phyloP scores from a whole-genome alignment of 2,888 invertebrate genomes.

The Andrena dorsata region DNA sequence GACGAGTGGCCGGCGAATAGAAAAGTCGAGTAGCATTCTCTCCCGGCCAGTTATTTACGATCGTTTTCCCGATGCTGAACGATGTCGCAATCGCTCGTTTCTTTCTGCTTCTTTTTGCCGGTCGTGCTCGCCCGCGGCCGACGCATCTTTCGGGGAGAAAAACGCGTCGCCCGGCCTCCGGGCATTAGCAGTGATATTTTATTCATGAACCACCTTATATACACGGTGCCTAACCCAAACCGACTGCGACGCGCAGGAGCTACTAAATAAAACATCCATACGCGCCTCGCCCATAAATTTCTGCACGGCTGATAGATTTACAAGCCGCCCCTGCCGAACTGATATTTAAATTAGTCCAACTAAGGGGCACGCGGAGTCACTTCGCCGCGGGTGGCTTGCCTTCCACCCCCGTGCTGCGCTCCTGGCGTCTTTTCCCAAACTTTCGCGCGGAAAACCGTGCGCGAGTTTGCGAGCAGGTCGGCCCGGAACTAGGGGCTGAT shows the following conservation, averaged over 20 bases:
- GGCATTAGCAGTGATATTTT: slow-evolving; percentile 84
- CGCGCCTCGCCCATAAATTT: slow-evolving; percentile 83
- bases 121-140: slow-evolving; percentile 66
- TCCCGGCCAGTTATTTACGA: slow-evolving; percentile 77
- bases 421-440: neutral
- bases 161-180: slow-evolving; percentile 82
- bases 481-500: too few relatives aligned
- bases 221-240: slow-evolving; percentile 75
- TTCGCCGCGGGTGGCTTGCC: slow-evolving; percentile 71
- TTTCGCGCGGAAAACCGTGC: neutral
- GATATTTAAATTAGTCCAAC: slow-evolving; percentile 85
- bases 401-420: slow-evolving; percentile 37
- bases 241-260: slow-evolving; percentile 77
- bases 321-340: slow-evolving; percentile 83
- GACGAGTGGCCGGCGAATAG: slow-evolving; percentile 16
- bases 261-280: slow-evolving; percentile 85
- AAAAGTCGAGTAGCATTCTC: slow-evolving; percentile 26
- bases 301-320: slow-evolving; percentile 84
- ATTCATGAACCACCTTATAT: slow-evolving; percentile 84
- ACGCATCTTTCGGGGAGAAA: slow-evolving; percentile 79
- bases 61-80: slow-evolving; percentile 77
- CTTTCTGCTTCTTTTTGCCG: slow-evolving; percentile 67
- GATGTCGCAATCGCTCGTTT: slow-evolving; percentile 78
- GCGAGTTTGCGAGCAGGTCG: neutral
- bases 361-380: slow-evolving; percentile 76